These are phyloP conservation scores for Megaceryle torquata DNA, from an alignment of 2,113 vertebrate species.

Conservation along the genomic window DNA sequence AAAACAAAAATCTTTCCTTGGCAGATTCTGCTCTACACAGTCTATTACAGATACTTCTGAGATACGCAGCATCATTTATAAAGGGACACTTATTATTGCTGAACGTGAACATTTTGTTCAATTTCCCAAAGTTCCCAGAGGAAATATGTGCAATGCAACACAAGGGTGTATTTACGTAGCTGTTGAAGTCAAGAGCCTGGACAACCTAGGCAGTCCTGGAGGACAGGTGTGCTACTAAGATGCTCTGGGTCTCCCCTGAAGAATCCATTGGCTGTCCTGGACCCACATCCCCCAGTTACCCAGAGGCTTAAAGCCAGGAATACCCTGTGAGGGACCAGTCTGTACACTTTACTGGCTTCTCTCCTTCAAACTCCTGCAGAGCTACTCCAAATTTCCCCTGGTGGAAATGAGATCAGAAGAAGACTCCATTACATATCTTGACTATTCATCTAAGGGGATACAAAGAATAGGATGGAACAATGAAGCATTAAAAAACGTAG, in stretches of 20 bases:
- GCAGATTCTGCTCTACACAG: conserved; percentile 39
- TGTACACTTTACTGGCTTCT: neutral
- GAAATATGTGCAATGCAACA: neutral
- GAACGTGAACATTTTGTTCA: conserved; percentile 43
- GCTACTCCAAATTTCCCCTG: neutral
- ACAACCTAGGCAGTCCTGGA: neutral
- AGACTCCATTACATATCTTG: neutral
- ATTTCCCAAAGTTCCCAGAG: conserved; percentile 6
- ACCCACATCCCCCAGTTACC: neutral
- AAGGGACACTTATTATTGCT: conserved; percentile 31
- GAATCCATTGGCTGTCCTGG: neutral
- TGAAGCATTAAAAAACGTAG: neutral
- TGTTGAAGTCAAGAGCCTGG: neutral
- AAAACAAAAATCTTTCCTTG: conserved; percentile 44
- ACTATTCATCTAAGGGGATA: neutral
- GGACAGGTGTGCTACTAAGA: neutral
- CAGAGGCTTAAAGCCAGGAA: neutral
- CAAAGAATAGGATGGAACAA: neutral
- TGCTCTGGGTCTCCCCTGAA: neutral
- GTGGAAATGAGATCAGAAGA: neutral
- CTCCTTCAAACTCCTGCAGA: neutral
- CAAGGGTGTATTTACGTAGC: neutral
- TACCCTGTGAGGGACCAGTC: neutral
- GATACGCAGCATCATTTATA: conserved; percentile 53
- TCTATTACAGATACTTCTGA: conserved; percentile 48